Evolutionary conservation across 2,797 vertebrate genomes (phyloP), one percentile per base, ranked within the genome.

Genomic region (Gephyroberyx darwinii): DNA sequence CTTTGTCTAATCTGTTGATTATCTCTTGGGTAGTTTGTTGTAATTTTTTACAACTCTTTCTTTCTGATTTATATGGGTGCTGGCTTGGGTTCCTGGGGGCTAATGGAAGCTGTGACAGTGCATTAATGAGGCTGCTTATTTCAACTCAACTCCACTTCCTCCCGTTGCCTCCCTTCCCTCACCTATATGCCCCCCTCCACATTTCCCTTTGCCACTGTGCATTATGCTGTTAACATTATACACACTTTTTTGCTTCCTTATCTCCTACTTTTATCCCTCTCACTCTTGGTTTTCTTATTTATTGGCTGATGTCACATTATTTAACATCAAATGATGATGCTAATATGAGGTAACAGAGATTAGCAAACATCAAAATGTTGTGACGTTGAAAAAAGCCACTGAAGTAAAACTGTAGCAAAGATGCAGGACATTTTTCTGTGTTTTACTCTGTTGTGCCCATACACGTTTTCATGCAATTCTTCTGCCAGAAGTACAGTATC

Each of bases 41-140:
- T 69, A 31, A 69, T 70, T 78, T 53, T 76, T 65, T 43, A 80
- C 66, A 58, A 77, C 74, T 92, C 88, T 90, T 88, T 93, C 86
- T 90, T 68, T 81, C 65, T 93, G 90, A 93, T 94, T 94, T 94
- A 93, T 93, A 89, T 91, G 73, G 84, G 59, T 54, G 86, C 89
- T 88, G 88, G 90, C 87, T 85, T 26, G 26, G 88, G 91, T 91
- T 93, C 93, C 91, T 89, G 92, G 86, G 87, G 91, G 91, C 93
- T 95, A 95, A 96, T 95, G 94, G 94, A 95, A 95, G 93, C 90
- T 94, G 94, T 95, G 96, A 93, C 90, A 86, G 90, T 86, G 94
- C 94, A 94, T 96, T 96, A 95, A 96, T 95, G 93, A 95, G 92
- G 90, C 91, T 92, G 91, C 93, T 93, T 93, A 92, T 93, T 95